phyloP scores from a whole-genome alignment of 2,888 invertebrate species.

The Sphaeridia pumilis region DNA sequence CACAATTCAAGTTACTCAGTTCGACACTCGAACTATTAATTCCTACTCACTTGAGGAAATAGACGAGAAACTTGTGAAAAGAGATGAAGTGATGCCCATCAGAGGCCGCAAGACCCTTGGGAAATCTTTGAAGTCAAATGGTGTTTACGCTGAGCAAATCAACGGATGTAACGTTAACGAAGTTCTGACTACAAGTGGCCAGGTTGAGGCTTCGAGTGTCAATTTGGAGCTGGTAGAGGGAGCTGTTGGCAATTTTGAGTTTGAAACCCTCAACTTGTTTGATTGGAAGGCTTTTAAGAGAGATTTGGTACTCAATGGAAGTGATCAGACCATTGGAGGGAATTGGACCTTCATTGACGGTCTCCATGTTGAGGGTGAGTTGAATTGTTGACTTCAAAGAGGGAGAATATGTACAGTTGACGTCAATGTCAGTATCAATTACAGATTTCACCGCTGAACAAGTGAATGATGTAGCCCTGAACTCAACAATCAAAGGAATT shows the following conservation, averaged over 20 bases:
- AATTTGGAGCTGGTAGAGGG: constrained; percentile 8
- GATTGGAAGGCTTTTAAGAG: constrained; percentile 13
- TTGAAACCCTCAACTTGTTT: constrained; percentile 5
- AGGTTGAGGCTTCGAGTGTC: constrained; percentile 8
- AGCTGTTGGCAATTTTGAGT: constrained; percentile 16
- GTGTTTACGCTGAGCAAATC: constrained; percentile 1
- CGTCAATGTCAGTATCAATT: not conserved
- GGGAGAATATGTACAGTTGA: no score
- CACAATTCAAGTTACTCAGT: constrained; percentile 2
- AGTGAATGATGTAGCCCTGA: constrained; percentile 19
- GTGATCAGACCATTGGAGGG: constrained; percentile 17
- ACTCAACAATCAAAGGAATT: constrained; percentile 14
- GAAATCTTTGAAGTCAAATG: not conserved
- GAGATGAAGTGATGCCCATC: not conserved
- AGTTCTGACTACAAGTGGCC: constrained; percentile 13
- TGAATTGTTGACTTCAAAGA: not conserved
- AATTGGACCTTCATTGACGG: constrained; percentile 12
- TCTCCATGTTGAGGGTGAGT: constrained; percentile 11
- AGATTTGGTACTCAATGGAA: constrained; percentile 15
- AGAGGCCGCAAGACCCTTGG: constrained; percentile 12
- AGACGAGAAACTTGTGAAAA: constrained; percentile 5
- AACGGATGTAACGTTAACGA: constrained; percentile 9
- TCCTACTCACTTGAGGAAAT: constrained; percentile 13
- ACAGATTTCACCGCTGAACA: constrained; percentile 9
- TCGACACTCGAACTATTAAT: constrained; percentile 14